A percentile compares a stretch with the other conserved stretches of the same genome.
Evolutionary conservation across 2,797 vertebrate genomes (phyloP).

Genomic region (Hypotaenidia okinawae): DNA sequence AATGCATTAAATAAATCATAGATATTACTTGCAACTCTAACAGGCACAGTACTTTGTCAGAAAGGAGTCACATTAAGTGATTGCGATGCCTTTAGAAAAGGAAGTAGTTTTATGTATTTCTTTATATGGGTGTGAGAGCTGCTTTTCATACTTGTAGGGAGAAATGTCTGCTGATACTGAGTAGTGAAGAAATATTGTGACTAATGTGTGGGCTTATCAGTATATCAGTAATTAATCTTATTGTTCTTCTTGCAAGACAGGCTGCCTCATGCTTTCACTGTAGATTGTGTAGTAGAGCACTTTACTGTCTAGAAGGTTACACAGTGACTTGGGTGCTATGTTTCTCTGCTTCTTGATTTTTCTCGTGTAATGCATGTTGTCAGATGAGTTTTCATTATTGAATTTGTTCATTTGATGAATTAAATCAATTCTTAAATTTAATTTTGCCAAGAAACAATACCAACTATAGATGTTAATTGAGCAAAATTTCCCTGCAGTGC

Average conservation of each 20-base stretch:
- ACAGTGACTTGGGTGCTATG: not conserved
- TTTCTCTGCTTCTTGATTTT: slow-evolving; percentile 5
- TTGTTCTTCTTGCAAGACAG: not conserved
- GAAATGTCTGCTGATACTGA: not conserved
- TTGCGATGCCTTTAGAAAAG: not conserved
- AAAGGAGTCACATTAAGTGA: not conserved
- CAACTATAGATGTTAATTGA: not conserved
- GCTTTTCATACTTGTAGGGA: not conserved
- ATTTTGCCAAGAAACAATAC: not conserved
- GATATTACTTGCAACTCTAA: not conserved
- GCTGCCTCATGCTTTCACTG: not conserved
- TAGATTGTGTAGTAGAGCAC: not conserved
- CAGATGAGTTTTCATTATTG: not conserved
- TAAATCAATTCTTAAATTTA: not conserved
- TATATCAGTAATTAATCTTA: not conserved
- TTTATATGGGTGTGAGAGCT: not conserved
- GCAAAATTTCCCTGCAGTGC: not conserved
- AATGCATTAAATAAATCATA: not conserved
- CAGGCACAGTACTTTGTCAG: not conserved
- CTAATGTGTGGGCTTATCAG: not conserved
- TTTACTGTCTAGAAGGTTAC: not conserved
- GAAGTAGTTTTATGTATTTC: not conserved
- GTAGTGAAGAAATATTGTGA: not conserved
- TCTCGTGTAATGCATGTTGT: not conserved
- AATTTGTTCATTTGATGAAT: not conserved